Base-by-base conservation (phyloP, 2,797 vertebrate genomes). In the Sebastes matsubarae region DNA sequence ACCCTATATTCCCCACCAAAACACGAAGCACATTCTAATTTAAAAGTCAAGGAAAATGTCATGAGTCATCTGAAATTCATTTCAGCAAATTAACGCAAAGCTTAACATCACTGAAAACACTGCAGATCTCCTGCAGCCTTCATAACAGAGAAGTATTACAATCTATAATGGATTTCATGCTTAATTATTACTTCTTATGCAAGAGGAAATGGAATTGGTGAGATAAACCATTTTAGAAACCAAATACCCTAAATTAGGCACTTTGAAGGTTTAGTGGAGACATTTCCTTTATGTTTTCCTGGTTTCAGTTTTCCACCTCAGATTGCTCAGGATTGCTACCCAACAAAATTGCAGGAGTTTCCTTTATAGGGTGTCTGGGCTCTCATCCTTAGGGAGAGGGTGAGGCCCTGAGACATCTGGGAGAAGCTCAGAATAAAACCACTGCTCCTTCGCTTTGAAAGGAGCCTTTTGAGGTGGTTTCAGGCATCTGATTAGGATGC, bases 101-200 rank as follows among this genome's bases (percentile, higher is more conserved):
- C 64, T 46, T 14, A 78, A 67, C 42, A 79, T 74, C 36, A 79
- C 34, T 68, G 36, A 58, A 79, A 70, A 66, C 58, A 57, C 3
- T 54, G 38, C 34, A 38, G 24, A 76, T 79, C 77, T 52, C 63
- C 70, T 54, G 58, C 70, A 34, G 58, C 58, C 38, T 70, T 57
- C 68, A 73, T 61, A 60, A 68, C 65, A 29, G 29, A 72, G 22
- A 67, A 8, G 7, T 9, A 77, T 30, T 32, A 30, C 42, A 65
- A 81, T 72, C 68, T 79, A 61, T 81, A 57, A 87, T 81, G 27
- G 75, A 81, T 81, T 86, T 68, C 27, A 68, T 75, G 36, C 74
- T 59, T 30, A 66, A 70, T 74, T 74, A 76, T 70, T 34, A 64
- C 67, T 75, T 68, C 50, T 55, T 71, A 68, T 38, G 36, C 32